Base-by-base conservation (phyloP, 2,797 vertebrate genomes). In the Podargus strigoides region DNA sequence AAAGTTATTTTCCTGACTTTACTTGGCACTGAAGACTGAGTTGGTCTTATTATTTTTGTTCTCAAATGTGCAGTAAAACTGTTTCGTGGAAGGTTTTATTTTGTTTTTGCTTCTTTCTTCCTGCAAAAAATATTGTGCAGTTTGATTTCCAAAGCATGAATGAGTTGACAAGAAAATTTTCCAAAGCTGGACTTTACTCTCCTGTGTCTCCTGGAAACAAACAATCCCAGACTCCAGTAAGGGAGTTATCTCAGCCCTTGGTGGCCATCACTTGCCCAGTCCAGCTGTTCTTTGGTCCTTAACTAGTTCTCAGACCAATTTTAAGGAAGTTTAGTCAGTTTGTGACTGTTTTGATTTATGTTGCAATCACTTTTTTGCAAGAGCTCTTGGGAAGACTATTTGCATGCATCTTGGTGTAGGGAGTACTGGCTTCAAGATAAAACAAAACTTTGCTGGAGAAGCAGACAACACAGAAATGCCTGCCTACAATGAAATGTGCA, bases 251-350 rank as follows among this genome's bases (percentile, higher is more conserved):
- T 79, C 63, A 86, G 83, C 34, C 95, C 58, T 91, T 28, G 14
- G 72, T 81, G 78, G 87, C 75, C 46, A 50, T 39, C 12, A 23
- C 64, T 84, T 63, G 50, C 84, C 37, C 91, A 93, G 49, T 70
- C 90, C 96, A 96, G 89, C 86, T 97, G 96, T 73, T 95, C 53
- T 67, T 75, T 77, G 7, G 77, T 85, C 70, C n/a, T 92, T 12
- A 69, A 20, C 55, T 70, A 58, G 37, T 91, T 58, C 24, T 85
- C 78, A 85, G 59, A 62, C 36, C 77, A 70, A 72, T 94, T 89
- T 94, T 52, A 86, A 37, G 76, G 56, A 75, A 86, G 63, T 10
- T 86, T 67, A 82, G 14, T 27, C 75, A 34, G 75, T 74, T 78
- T 50, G 52, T 56, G 34, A 46, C 91, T 85, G 86, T 69, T 89